Evolutionary conservation across 2,113 vertebrate species (phyloP).

Genomic region (Thalassoma bifasciatum): DNA sequence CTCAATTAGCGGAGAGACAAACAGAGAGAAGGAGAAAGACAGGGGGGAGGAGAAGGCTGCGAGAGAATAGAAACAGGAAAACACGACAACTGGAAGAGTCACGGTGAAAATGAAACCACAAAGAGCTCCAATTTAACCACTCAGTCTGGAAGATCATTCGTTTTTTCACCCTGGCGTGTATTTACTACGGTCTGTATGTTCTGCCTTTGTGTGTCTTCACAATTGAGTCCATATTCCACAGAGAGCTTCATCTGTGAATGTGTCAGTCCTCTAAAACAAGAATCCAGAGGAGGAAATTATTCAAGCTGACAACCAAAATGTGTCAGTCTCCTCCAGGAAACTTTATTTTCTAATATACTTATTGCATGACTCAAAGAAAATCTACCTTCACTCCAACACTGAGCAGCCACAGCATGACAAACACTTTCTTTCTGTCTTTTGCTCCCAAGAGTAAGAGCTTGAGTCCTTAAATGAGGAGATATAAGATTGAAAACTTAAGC

Average conservation of each 20-base stretch:
- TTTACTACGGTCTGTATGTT: background rate
- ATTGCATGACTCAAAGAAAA: background rate
- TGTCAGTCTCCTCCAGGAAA: no score
- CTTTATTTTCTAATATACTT: background rate
- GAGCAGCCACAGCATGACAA: background rate
- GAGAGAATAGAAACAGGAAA: background rate
- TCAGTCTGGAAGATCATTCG: background rate
- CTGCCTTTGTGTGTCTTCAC: background rate
- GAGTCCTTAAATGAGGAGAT: conserved; percentile 1
- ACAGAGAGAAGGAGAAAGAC: conserved; percentile 9
- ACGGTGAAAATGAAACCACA: background rate
- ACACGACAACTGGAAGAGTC: background rate
- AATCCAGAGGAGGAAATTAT: background rate
- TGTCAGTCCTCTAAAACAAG: background rate
- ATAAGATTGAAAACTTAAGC: conserved; percentile 2
- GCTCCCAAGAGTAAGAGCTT: background rate
- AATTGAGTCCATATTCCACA: background rate
- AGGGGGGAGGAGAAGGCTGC: background rate
- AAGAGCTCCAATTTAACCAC: background rate
- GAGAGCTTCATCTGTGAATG: no score
- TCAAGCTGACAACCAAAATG: background rate
- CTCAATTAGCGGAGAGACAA: conserved; percentile 53
- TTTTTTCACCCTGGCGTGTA: background rate
- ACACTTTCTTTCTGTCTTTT: background rate
- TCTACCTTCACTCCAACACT: conserved; percentile 22